phyloP scores from a whole-genome alignment of 2,888 invertebrate genomes.

The Caenorhabditis japonica region DNA sequence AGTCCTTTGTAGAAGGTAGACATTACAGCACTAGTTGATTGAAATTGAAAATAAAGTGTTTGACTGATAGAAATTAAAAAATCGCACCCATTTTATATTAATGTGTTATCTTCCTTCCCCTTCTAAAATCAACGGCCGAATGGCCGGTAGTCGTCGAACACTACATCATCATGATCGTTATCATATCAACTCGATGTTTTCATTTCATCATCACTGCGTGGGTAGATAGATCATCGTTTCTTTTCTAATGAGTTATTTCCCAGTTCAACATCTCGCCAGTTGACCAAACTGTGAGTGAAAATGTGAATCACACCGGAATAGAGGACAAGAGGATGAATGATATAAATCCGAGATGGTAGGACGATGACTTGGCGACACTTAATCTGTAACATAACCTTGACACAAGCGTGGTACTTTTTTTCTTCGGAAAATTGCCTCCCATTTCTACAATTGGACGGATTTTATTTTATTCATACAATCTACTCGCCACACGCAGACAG shows the following conservation, averaged over 20 bases:
- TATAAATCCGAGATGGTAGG: slow-evolving; percentile 55
- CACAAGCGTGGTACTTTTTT: slow-evolving; percentile 44
- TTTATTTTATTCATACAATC: slow-evolving; percentile 26
- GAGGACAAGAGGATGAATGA: slow-evolving; percentile 51
- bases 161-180: slow-evolving; percentile 23
- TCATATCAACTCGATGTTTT: slow-evolving; percentile 31
- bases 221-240: slow-evolving; percentile 24
- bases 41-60: background rate
- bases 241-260: background rate
- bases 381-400: slow-evolving; percentile 56
- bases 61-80: slow-evolving; percentile 30
- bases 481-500: slow-evolving; percentile 8
- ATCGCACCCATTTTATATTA: slow-evolving; percentile 19
- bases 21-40: too few relatives aligned
- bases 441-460: slow-evolving; percentile 10
- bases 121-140: slow-evolving; percentile 25
- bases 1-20: slow-evolving; percentile 15
- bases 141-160: slow-evolving; percentile 33
- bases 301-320: slow-evolving; percentile 38
- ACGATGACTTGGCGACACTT: slow-evolving; percentile 46
- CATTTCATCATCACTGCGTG: slow-evolving; percentile 18
- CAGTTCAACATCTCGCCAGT: slow-evolving; percentile 26
- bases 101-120: too few relatives aligned
- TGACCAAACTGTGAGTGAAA: slow-evolving; percentile 22
- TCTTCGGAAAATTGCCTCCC: slow-evolving; percentile 29